phyloP scores from a whole-genome alignment of 2,113 vertebrate genomes.

The Takifugu bimaculatus region DNA sequence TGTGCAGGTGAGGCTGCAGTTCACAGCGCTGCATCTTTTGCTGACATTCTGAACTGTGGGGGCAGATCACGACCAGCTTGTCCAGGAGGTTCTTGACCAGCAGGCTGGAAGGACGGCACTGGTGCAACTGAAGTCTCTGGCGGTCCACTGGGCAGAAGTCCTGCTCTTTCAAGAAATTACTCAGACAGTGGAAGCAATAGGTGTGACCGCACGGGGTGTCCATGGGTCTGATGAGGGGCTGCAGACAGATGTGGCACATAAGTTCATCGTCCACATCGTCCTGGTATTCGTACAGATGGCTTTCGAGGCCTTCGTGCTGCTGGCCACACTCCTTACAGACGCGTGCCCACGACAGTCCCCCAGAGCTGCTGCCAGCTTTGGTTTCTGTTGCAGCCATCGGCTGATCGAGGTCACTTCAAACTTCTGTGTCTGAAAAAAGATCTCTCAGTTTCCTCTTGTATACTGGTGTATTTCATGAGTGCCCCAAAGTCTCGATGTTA shows the following conservation, averaged over 20 bases:
- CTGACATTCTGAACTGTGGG: conserved; percentile 79
- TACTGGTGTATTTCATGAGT: conserved; percentile 4
- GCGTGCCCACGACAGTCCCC: conserved; percentile 55
- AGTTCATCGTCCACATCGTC: conserved; percentile 90
- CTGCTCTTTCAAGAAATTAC: conserved; percentile 87
- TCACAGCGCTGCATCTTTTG: conserved; percentile 86
- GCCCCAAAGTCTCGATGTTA: conserved; percentile 20
- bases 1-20: conserved; percentile 87
- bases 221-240: conserved; percentile 87
- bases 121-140: conserved; percentile 80
- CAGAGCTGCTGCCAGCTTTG: conserved; percentile 32
- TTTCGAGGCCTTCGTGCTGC: conserved; percentile 78
- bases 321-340: conserved; percentile 88
- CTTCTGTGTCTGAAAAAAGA: conserved; percentile 11
- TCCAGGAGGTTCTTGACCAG: conserved; percentile 88
- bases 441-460: conserved; percentile 10
- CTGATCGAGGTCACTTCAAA: conserved; percentile 29
- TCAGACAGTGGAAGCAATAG: conserved; percentile 85
- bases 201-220: conserved; percentile 92
- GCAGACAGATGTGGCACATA: conserved; percentile 89
- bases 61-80: conserved; percentile 83
- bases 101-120: conserved; percentile 86
- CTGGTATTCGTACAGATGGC: conserved; percentile 89
- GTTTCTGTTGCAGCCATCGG: conserved; percentile 74
- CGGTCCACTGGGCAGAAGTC: conserved; percentile 89